A percentile compares a stretch with the other conserved stretches of the same genome.
Evolutionary conservation across 2,888 invertebrate species (phyloP).

Genomic region (Phalera bucephala): DNA sequence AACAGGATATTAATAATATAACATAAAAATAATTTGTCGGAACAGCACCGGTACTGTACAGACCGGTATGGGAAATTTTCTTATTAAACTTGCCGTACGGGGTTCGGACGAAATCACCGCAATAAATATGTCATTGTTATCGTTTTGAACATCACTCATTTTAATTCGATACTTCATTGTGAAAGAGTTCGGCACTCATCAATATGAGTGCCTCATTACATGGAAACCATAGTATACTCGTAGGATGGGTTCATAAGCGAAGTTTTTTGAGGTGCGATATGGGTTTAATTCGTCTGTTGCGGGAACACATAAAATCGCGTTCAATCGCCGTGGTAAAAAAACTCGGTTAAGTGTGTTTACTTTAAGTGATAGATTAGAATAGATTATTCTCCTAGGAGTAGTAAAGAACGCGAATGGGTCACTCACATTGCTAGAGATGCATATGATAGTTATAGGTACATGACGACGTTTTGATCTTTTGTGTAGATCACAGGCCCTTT

Average conservation of each 20-base stretch:
- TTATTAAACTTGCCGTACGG: slow-evolving; percentile 20
- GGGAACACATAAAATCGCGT: too few relatives aligned
- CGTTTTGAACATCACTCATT: slow-evolving; percentile 65
- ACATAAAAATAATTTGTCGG: slow-evolving; percentile 14
- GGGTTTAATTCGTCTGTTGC: too few relatives aligned
- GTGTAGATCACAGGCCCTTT: too few relatives aligned
- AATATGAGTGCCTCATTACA: slow-evolving; percentile 68
- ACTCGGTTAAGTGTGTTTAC: too few relatives aligned
- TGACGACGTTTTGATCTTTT: too few relatives aligned
- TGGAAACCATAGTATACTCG: slow-evolving; percentile 46
- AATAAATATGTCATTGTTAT: slow-evolving; percentile 61
- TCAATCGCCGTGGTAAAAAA: too few relatives aligned
- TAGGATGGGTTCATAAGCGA: slow-evolving; percentile 18
- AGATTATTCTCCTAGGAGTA: too few relatives aligned
- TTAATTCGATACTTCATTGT: slow-evolving; percentile 54
- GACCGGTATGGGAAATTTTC: slow-evolving; percentile 7
- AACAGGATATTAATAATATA: slow-evolving; percentile 20
- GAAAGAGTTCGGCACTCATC: slow-evolving; percentile 48
- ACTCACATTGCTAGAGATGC: too few relatives aligned
- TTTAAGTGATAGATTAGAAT: too few relatives aligned
- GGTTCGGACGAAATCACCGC: slow-evolving; percentile 30
- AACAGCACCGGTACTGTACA: slow-evolving; percentile 7
- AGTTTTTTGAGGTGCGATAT: too few relatives aligned
- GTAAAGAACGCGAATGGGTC: too few relatives aligned
- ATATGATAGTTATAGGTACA: too few relatives aligned